phyloP scores from a whole-genome alignment of 2,113 vertebrate genomes.

The Melanotaenia duboulayi region DNA sequence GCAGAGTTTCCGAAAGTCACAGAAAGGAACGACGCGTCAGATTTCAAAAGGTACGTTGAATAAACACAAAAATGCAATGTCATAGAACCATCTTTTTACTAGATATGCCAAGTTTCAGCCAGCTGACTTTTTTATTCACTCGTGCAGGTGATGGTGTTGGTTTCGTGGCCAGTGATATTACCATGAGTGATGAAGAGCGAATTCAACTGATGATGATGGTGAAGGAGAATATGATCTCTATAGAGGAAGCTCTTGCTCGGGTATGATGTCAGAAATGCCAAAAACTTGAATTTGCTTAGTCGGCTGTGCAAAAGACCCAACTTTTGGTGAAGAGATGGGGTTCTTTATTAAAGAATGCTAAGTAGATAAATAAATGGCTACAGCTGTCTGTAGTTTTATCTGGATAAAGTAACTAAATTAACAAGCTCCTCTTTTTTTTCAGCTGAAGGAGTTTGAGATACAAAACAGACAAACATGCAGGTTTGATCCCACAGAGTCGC shows the following conservation, averaged over 20 bases:
- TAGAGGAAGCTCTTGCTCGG: slow-evolving; percentile 96
- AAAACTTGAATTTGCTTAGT: neutral
- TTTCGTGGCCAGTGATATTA: slow-evolving; percentile 96
- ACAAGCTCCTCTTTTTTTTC: slow-evolving; percentile 30
- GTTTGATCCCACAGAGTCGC: slow-evolving; percentile 85
- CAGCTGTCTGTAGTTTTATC: no score
- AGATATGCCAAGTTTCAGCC: neutral
- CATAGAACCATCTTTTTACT: accelerated
- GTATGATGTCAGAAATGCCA: slow-evolving; percentile 76
- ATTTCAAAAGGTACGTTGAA: slow-evolving; percentile 88
- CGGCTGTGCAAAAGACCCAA: neutral
- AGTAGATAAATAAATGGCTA: no score
- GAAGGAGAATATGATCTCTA: slow-evolving; percentile 99
- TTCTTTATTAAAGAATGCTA: no score
- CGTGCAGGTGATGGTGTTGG: slow-evolving; percentile 91
- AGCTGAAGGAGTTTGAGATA: slow-evolving; percentile 96
- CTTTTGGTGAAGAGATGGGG: neutral
- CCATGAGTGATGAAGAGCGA: slow-evolving; percentile 97
- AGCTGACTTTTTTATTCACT: neutral
- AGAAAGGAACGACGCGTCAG: slow-evolving; percentile 89
- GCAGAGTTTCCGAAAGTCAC: slow-evolving; percentile 94
- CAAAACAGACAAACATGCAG: slow-evolving; percentile 86
- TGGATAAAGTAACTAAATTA: neutral
- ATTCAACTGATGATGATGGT: slow-evolving; percentile 99
- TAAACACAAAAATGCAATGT: neutral